These are phyloP conservation scores for Psittacula derbiana DNA, from an alignment of 2,797 vertebrate genomes.

Conservation along the genomic window DNA sequence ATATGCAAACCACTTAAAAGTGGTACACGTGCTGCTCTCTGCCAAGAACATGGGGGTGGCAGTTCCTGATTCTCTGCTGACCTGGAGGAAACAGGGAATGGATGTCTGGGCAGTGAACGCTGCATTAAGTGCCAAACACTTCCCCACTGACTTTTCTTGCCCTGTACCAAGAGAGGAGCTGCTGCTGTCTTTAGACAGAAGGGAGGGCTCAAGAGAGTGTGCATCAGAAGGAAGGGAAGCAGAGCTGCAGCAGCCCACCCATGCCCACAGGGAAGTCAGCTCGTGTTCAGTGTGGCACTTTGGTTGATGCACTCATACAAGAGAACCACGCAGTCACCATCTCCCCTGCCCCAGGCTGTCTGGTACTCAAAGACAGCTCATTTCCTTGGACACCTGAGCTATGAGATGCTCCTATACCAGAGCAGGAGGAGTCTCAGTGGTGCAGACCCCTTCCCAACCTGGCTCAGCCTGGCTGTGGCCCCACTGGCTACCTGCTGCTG, in stretches of 20 bases:
- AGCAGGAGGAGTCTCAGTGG: neutral
- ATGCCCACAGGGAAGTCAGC: neutral
- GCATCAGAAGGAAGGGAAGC: neutral
- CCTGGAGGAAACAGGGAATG: conserved; percentile 65
- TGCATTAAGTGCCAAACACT: neutral
- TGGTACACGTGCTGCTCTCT: conserved; percentile 54
- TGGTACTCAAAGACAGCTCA: neutral
- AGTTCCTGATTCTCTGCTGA: conserved; percentile 67
- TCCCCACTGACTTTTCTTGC: neutral
- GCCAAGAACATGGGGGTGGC: conserved; percentile 56
- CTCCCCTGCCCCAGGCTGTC: neutral
- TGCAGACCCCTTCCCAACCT: neutral
- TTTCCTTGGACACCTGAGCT: neutral
- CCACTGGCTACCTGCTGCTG: neutral
- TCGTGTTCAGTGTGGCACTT: neutral
- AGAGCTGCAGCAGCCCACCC: neutral
- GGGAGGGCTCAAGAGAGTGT: neutral
- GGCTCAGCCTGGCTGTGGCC: neutral
- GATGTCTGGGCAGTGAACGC: conserved; percentile 44
- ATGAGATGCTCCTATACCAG: neutral
- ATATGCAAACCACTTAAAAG: conserved; percentile 56
- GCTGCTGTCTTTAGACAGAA: neutral
- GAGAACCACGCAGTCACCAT: neutral
- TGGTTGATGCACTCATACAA: neutral
- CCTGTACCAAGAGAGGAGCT: neutral